phyloP scores from a whole-genome alignment of 2,888 invertebrate species.

The Philaethria dido region DNA sequence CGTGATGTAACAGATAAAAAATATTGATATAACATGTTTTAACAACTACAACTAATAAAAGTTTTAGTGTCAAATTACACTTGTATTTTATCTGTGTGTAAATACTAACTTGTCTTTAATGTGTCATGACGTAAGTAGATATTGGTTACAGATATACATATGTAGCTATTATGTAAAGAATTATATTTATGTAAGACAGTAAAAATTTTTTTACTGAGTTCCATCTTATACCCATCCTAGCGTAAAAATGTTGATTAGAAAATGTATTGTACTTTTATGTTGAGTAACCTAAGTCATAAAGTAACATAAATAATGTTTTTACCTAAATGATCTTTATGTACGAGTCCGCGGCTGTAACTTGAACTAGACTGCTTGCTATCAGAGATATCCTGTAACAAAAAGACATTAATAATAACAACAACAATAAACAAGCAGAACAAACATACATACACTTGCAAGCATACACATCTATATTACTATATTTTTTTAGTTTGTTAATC shows the following conservation, averaged over 20 bases:
- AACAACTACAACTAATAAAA: not conserved
- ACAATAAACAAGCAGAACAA: no score
- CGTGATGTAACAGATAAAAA: not conserved
- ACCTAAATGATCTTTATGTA: conserved; percentile 65
- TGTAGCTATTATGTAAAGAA: not conserved
- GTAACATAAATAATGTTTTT: conserved; percentile 10
- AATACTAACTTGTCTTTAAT: conserved; percentile 1
- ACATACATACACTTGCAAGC: no score
- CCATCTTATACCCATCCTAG: no score
- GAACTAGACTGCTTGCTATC: conserved; percentile 68
- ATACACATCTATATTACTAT: no score
- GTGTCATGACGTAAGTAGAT: not conserved
- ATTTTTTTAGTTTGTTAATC: no score
- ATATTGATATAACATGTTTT: not conserved
- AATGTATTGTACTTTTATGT: no score
- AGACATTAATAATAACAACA: conserved; percentile 42
- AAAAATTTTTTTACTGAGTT: no score
- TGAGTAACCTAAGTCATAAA: no score
- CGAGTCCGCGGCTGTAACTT: conserved; percentile 64
- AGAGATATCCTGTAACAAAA: conserved; percentile 62
- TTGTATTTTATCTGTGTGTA: conserved; percentile 10
- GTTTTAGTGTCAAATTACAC: not conserved
- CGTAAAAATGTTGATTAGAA: no score
- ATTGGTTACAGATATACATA: not conserved
- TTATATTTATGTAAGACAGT: not conserved